phyloP scores from a whole-genome alignment of 2,888 invertebrate species.

The Eurois occulta region DNA sequence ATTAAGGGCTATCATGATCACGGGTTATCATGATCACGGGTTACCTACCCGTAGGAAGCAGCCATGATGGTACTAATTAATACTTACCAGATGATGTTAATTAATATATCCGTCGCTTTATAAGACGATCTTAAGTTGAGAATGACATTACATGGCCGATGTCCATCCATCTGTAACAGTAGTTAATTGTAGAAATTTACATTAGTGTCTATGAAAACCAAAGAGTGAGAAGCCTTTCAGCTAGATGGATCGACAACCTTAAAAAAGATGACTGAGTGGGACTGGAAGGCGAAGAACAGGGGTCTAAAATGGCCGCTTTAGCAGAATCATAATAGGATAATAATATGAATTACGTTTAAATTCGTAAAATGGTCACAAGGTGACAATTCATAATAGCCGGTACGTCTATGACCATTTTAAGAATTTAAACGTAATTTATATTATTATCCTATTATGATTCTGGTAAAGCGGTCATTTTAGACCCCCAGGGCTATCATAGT shows the following conservation, averaged over 20 bases:
- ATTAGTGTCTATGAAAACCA: not conserved
- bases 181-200: not conserved
- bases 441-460: no score
- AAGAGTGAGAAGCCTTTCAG: not conserved
- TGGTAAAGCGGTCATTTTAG: no score
- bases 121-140: conserved; percentile 3
- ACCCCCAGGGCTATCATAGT: not conserved
- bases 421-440: no score
- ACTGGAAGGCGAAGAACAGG: not conserved
- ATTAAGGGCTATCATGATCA: not conserved
- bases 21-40: not conserved
- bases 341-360: no score
- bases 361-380: no score
- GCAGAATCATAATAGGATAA: no score
- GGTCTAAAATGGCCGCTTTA: no score
- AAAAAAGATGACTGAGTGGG: not conserved
- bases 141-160: conserved; percentile 8
- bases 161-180: not conserved
- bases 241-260: not conserved
- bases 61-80: conserved; percentile 14
- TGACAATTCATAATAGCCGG: no score
- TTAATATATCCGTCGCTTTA: conserved; percentile 29
- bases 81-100: conserved; percentile 38
- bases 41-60: not conserved
- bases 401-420: no score